Evolutionary conservation across 2,888 invertebrate genomes (phyloP), one percentile per base, ranked within the genome.

Genomic region (Drosophila paranaensis): DNA sequence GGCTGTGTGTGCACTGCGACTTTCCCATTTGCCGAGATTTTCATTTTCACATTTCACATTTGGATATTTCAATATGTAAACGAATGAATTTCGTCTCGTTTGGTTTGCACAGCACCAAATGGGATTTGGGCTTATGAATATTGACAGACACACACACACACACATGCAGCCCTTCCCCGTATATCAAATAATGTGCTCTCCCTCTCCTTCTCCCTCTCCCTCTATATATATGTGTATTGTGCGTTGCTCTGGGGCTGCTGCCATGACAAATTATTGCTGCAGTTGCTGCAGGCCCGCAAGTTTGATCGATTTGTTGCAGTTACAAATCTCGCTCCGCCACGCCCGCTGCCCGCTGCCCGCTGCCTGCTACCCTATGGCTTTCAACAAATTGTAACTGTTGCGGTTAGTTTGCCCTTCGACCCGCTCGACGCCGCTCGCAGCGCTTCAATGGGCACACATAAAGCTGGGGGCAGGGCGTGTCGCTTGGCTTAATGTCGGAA

Each of bases 11-110:
- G 58, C 56, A 10, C 57, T 65, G 72, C 71, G 82, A 85, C 84
- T 85, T 89, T 85, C 84, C 89, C 89, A 89, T 89, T 84, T 77
- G 89, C 79, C 62, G 68, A 87, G 85, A 77, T 77, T 77, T 77
- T 79, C 79, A 79, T 77, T 77, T 77, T 50, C 81, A 83, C 88
- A 88, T 85, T 88, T 87, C 72, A 78, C 82, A 85, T 84, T 81
- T 63, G 63, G 63, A 74, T 60, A 76, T 87, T 82, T 85, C 88
- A 82, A 88, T 88, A 88, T 82, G 82, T 69, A 73, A 88, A 79
- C 74, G 72, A 74, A 87, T 83, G 81, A 89, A 87, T 83, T 76
- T 81, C 76, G 70, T 75, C 72, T 76, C 67, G 69, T 68, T 70
- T 69, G 77, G 69, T 65, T 71, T 74, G 67, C 54, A 60, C 56